Base-by-base conservation (phyloP, 2,113 vertebrate species). In the Pheucticus melanocephalus region DNA sequence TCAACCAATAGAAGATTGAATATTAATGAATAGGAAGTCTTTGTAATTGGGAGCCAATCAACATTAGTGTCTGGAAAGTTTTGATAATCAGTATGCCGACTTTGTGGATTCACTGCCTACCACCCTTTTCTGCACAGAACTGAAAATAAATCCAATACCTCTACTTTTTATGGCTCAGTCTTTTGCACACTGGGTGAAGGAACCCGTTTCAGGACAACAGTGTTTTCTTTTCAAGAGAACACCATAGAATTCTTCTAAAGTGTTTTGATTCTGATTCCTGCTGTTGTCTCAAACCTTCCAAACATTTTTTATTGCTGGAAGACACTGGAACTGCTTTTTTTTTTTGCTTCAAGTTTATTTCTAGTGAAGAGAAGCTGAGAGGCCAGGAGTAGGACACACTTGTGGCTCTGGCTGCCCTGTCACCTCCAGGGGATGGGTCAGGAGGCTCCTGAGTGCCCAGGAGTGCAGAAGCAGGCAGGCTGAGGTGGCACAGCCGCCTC, bases 201-300 rank as follows among this genome's bases (percentile, higher is more conserved):
- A 82, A 31, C 14, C 5, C 0, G 0, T 76, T 76, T 40, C 0
- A 1, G 9, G 21, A 60, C 30, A 68, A 39, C 23, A 9, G 8
- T 37, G 24, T 15, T 12, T 37, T 65, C 37, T 37, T 44, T 45
- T 45, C 11, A 99, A 98, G 95, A 99, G 99, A 77, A 99, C 97
- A 31, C 98, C 98, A 3, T 97, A 98, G 21, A 99, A 97, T 12
- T 99, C 97, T 27, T 99, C 97, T 68, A 99, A 90, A 12, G 90
- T 92, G 9, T 95, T 95, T 3, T 82, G 97, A 65, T 90, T 77
- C 15, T 97, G 94, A 14, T 92, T 95, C 86, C 94, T 91, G 87
- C 98, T 96, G 82, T 97, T 97, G 82, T 99, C 99, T 79, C 98
- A 99, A 13, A 99, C 97, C 53, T 99, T 99, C 99, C 99, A 99